Base-by-base conservation (phyloP, 1,140 invertebrate species). In the Ctenoplectra terminalis region DNA sequence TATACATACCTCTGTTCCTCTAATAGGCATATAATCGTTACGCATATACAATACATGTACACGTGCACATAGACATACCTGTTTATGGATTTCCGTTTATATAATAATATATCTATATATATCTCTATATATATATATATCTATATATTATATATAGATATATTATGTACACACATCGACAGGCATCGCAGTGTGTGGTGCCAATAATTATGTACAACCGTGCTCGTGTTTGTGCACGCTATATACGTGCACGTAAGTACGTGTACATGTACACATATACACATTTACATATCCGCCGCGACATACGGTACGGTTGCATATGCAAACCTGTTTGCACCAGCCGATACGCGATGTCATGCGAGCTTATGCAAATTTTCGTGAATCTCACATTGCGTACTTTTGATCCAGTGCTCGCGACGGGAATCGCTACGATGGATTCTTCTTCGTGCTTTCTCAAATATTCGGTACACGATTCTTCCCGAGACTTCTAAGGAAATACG, bases 21-120 rank as follows among this genome's bases (percentile, higher is more conserved):
- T 93, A 93, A 93, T 93, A 93, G 93, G 93, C 91, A 93, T 93
- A 93, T 93, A 93, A 93, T 93, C 92, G 90, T 92, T 92, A 93
- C 92, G 91, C 92, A 93, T 91, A 92, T 93, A 92, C 71, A 61
- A 72, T 48, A 80, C 58, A 73, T 43, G 46, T 50, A 34, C 11
- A 20, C 76, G 60, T 61, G 26, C 34, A 43, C 9, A 26, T 67
- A 60, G 48, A 17, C 31, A 56, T 60, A 56, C 56, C 26, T 58
- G 20, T 77, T 64, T 29, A 61, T 76, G 72, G 37, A 52, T 52
- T n/a, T 40, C 63, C 76, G 40, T 77, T 70, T n/a, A 63, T 63
- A 64, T 77, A 78, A 61, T 26, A 40, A 52, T 34, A 31, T 61
- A 48, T 58, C 13, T 63, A 58, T 67, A 60, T 29, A 46, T 72